Conservation (phyloP, 2,888 invertebrate genomes). For the Xanthorhoe designata region DNA sequence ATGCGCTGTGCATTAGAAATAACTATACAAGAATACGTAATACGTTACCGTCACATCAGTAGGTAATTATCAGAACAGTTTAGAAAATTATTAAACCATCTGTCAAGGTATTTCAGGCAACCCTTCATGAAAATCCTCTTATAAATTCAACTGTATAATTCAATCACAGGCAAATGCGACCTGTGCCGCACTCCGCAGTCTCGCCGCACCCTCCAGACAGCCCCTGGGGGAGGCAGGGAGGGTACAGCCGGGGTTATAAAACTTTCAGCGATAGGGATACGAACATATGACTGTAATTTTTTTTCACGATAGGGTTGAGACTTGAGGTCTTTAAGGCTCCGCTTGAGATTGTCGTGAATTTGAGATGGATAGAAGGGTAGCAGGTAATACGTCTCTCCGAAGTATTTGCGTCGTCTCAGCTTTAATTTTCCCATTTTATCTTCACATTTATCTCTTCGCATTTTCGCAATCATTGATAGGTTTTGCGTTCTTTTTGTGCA, state of each 20-base stretch:
- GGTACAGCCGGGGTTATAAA: constrained; percentile 58
- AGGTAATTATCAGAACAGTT: not conserved
- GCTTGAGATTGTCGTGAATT: not conserved
- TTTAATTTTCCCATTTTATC: too few relatives aligned
- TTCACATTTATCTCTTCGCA: too few relatives aligned
- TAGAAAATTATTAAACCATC: not conserved
- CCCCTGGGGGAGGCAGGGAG: constrained; percentile 47
- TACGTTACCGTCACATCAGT: too few relatives aligned
- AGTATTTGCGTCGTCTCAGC: too few relatives aligned
- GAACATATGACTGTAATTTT: constrained; percentile 56
- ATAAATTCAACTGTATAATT: constrained; percentile 34
- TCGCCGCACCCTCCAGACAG: constrained; percentile 50
- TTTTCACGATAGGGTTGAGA: constrained; percentile 25
- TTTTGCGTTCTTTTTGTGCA: too few relatives aligned
- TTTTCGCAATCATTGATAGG: too few relatives aligned
- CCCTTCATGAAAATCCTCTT: not conserved
- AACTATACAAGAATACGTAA: not conserved
- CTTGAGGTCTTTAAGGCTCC: constrained; percentile 26
- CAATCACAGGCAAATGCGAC: constrained; percentile 39
- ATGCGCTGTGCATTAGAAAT: not conserved
- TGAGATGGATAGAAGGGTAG: not conserved
- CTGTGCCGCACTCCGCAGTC: constrained; percentile 48
- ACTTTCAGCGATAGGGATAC: constrained; percentile 63
- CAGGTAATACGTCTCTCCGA: too few relatives aligned
- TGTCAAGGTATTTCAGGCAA: not conserved